Evolutionary conservation across 2,888 invertebrate species (phyloP), one percentile per base, ranked within the genome.

Genomic region (Bedellia somnulentella): DNA sequence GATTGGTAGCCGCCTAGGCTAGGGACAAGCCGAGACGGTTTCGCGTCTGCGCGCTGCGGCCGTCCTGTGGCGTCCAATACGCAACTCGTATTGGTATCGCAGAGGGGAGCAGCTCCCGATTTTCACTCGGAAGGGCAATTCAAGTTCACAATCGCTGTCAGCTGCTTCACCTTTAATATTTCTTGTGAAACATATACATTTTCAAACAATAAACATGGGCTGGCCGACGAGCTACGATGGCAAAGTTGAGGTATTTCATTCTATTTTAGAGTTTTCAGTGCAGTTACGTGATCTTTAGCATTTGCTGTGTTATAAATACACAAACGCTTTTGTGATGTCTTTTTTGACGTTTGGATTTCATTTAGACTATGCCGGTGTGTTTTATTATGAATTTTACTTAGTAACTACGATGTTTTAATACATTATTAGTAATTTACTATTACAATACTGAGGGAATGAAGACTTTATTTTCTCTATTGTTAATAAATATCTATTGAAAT

Each of bases 121-220:
- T 70, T 61, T 57, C 57, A 55, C 54, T 49, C 50, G 57, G 59
- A 76, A 76, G 77, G 77, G 68, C 77, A 71, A 64, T 67, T 76
- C 75, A 77, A 77, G 77, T 70, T 68, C 77, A 73, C 60, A 52
- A 55, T 55, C 56, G 57, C 56, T 56, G 55, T 51, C 48, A 46
- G 52, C 47, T 41, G 55, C 55, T 57, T 53, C 53, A 47, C 47
- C 45, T 52, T 46, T 47, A 39, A 46, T 44, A 48, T 55, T 52
- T 45, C 47, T 52, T 51, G 48, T 49, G 42, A 57, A 47, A 50
- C 47, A 42, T 31, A 44, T 59, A 34, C 55, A 57, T 45, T 43
- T 34, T 34, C 45, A 38, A 38, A 35, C 45, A 39, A 43, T 47
- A 39, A 59, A 56, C 32, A 67, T 78, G 78, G 78, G 66, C 41